Conservation (phyloP, 2,113 vertebrate species). For the Triplophysa tibetana region DNA sequence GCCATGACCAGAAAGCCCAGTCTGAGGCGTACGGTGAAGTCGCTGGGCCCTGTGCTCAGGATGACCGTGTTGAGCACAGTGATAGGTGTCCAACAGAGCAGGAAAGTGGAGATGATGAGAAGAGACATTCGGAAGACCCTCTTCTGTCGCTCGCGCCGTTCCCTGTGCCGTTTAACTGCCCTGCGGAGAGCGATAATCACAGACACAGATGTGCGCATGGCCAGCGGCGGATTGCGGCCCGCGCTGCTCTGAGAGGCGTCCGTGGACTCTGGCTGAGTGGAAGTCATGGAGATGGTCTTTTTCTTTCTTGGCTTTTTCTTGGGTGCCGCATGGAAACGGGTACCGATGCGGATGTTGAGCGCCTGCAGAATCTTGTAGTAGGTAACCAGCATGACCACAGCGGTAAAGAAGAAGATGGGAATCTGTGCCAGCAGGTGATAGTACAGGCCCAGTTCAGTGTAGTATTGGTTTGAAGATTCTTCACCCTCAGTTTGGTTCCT, state of each 20-base stretch:
- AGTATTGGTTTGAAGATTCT: slow-evolving; percentile 81
- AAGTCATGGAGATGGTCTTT: slow-evolving; percentile 82
- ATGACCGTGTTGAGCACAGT: slow-evolving; percentile 96
- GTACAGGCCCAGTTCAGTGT: slow-evolving; percentile 89
- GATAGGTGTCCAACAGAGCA: slow-evolving; percentile 98
- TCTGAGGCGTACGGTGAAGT: slow-evolving; percentile 89
- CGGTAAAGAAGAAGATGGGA: slow-evolving; percentile 94
- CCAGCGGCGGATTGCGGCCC: slow-evolving; percentile 84
- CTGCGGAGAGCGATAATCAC: slow-evolving; percentile 95
- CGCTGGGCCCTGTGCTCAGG: slow-evolving; percentile 89
- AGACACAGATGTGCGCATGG: slow-evolving; percentile 94
- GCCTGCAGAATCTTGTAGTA: slow-evolving; percentile 97
- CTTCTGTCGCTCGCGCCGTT: slow-evolving; percentile 93
- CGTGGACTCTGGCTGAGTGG: slow-evolving; percentile 84
- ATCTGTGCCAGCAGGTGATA: slow-evolving; percentile 95
- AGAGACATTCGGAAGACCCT: slow-evolving; percentile 97
- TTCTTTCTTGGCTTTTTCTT: slow-evolving; percentile 88
- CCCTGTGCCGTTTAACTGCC: slow-evolving; percentile 93
- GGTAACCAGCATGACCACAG: slow-evolving; percentile 92
- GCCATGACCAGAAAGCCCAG: slow-evolving; percentile 98
- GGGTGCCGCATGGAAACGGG: slow-evolving; percentile 84
- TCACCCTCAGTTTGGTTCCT: slow-evolving; percentile 88
- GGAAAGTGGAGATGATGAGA: slow-evolving; percentile 96
- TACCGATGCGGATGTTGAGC: slow-evolving; percentile 93
- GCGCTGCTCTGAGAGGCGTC: slow-evolving; percentile 82